phyloP scores from a whole-genome alignment of 2,113 vertebrate species.

The Podiceps cristatus region DNA sequence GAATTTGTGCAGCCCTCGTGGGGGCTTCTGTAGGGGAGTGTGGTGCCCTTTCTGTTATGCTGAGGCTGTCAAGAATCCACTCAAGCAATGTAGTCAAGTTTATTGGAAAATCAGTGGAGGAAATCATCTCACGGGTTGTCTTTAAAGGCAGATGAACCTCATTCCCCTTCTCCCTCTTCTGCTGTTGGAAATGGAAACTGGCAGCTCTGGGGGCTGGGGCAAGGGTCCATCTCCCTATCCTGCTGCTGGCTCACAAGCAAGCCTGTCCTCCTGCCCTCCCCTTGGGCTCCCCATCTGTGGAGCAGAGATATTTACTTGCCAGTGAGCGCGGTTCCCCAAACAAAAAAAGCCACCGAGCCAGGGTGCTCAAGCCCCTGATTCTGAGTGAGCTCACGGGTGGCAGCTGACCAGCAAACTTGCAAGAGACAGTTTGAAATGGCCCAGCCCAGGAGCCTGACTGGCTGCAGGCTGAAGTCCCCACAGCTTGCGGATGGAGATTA shows the following conservation, averaged over 20 bases:
- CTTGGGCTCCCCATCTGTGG: neutral
- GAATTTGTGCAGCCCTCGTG: neutral
- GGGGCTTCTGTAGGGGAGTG: neutral
- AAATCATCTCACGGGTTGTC: neutral
- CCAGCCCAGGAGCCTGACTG: neutral
- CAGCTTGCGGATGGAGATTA: neutral
- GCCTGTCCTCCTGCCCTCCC: neutral
- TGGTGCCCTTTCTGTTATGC: constrained; percentile 24
- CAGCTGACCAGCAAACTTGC: neutral
- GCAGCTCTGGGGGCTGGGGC: neutral
- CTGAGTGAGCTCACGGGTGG: neutral
- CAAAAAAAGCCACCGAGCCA: accelerated
- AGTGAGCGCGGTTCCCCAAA: neutral
- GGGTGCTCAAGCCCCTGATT: accelerated
- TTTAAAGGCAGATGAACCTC: neutral
- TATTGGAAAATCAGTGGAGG: constrained; percentile 55
- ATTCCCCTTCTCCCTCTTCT: neutral
- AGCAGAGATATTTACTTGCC: neutral
- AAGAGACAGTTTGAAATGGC: neutral
- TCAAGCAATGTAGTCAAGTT: constrained; percentile 6
- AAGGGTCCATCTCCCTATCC: neutral
- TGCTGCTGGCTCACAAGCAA: neutral
- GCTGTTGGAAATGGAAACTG: neutral
- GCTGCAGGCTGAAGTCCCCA: neutral
- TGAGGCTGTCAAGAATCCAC: constrained; percentile 48